These are phyloP conservation scores for Limnephilus lunatus DNA, from an alignment of 2,888 invertebrate genomes.

Conservation along the genomic window DNA sequence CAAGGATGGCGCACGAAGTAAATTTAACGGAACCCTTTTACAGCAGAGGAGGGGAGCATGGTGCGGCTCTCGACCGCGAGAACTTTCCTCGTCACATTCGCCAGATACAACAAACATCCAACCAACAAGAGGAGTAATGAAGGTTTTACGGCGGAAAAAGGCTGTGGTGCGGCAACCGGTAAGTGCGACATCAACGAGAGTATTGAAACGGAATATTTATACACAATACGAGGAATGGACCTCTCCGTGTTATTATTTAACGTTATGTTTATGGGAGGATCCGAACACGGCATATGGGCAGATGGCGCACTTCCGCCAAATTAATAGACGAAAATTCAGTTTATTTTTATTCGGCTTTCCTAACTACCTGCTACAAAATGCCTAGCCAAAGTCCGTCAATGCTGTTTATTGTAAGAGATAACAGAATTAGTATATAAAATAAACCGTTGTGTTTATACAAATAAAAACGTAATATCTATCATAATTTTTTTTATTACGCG, in stretches of 20 bases:
- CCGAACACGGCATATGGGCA: background rate
- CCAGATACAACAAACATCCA: conserved; percentile 4
- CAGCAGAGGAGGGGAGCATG: background rate
- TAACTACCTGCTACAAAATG: background rate
- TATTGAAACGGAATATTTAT: conserved; percentile 33
- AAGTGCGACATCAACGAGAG: conserved; percentile 9
- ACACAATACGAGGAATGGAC: background rate
- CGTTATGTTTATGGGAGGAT: background rate
- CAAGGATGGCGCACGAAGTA: background rate
- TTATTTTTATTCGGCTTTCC: background rate
- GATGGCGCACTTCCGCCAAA: background rate
- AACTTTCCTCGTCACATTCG: conserved; percentile 27
- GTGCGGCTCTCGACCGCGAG: conserved; percentile 6
- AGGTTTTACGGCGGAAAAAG: background rate
- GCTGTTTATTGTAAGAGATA: background rate
- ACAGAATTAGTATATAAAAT: background rate
- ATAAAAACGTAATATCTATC: background rate
- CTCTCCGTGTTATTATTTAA: background rate
- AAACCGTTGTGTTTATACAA: background rate
- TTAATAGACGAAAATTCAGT: background rate
- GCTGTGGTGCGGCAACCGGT: background rate
- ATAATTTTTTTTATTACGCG: background rate
- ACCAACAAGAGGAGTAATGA: background rate
- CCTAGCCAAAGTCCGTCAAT: background rate
- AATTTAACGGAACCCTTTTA: background rate